Conservation (phyloP, 1,140 invertebrate species). For the Drosophila cardini region DNA sequence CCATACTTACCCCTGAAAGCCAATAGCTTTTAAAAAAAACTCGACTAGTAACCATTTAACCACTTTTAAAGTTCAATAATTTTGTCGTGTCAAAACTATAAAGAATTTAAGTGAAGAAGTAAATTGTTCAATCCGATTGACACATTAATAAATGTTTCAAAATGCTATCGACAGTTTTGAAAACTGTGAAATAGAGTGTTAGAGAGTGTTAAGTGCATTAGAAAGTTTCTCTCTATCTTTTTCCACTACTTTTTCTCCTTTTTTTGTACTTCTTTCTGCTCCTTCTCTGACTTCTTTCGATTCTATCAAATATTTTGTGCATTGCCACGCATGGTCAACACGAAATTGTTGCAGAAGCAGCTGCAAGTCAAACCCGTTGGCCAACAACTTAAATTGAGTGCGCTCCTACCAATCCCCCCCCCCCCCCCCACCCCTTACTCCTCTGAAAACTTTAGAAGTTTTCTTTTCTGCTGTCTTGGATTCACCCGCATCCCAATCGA, state of each 20-base stretch:
- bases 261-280: conserved; percentile 38
- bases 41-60: too few species aligned
- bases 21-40: too few species aligned
- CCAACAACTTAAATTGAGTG: conserved; percentile 79
- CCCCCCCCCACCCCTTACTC: too few species aligned
- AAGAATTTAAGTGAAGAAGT: background rate
- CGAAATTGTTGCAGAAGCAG: conserved; percentile 29
- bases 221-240: conserved; percentile 59
- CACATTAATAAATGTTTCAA: conserved; percentile 80
- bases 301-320: conserved; percentile 57
- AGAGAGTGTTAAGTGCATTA: conserved; percentile 80
- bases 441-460: conserved; percentile 61
- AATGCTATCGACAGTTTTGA: conserved; percentile 70
- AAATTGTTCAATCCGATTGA: conserved; percentile 73
- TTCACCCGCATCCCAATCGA: conserved; percentile 31
- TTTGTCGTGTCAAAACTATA: background rate
- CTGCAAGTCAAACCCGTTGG: conserved; percentile 34
- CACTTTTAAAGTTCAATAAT: too few species aligned
- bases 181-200: conserved; percentile 65
- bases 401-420: background rate
- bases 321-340: conserved; percentile 75
- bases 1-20: too few species aligned
- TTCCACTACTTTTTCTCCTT: conserved; percentile 20
- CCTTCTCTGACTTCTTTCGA: conserved; percentile 7
- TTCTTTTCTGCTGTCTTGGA: conserved; percentile 40